A percentile compares a stretch with the other conserved stretches of the same genome.
Conservation (phyloP, 2,797 vertebrate genomes). For the Chrosomus eos region DNA sequence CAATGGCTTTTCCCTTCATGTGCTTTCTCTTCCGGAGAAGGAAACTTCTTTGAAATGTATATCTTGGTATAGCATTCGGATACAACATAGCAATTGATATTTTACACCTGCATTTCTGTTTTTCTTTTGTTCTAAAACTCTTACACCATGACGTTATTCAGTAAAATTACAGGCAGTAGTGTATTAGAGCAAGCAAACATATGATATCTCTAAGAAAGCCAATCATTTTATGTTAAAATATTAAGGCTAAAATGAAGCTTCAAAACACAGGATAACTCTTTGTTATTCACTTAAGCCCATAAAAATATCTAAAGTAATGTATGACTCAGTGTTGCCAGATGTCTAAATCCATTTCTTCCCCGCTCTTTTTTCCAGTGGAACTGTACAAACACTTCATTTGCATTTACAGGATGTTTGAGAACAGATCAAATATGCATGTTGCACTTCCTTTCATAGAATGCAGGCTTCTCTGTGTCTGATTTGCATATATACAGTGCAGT, state of each 20-base stretch:
- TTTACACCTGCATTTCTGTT: background rate
- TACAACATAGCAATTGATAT: background rate
- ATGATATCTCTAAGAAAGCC: constrained; percentile 9
- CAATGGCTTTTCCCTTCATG: background rate
- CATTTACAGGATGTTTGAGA: constrained; percentile 30
- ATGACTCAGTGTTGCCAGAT: constrained; percentile 30
- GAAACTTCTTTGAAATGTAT: constrained; percentile 8
- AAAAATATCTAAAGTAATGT: constrained; percentile 19
- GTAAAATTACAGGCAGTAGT: constrained; percentile 1
- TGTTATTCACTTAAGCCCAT: constrained; percentile 19
- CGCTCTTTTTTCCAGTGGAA: constrained; percentile 2
- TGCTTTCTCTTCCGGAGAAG: background rate
- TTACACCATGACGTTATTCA: background rate
- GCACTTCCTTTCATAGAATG: background rate
- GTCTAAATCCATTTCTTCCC: constrained; percentile 21
- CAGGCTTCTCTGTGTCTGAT: background rate
- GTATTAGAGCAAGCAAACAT: constrained; percentile 3
- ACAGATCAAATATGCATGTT: background rate
- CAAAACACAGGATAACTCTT: constrained; percentile 25
- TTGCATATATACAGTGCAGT: background rate
- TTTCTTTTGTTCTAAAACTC: background rate
- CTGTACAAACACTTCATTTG: constrained; percentile 5
- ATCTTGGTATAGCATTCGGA: background rate
- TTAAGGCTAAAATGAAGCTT: constrained; percentile 18
- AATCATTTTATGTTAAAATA: constrained; percentile 18